phyloP scores from a whole-genome alignment of 2,888 invertebrate species.

The Athetis lepigone region DNA sequence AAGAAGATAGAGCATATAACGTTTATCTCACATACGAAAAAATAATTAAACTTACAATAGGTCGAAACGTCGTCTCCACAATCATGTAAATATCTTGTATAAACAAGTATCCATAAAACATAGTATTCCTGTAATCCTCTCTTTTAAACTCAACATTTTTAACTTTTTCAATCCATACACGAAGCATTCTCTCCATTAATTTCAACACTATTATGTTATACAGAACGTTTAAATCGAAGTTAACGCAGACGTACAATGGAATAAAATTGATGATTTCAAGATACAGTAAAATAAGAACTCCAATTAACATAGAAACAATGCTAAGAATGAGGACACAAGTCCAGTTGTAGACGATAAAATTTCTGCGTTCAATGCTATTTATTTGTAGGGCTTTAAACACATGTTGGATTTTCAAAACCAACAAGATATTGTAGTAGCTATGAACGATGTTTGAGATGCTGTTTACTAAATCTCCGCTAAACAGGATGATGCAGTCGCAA shows the following conservation, averaged over 20 bases:
- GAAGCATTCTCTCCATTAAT: constrained; percentile 12
- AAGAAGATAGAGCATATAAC: too few species aligned
- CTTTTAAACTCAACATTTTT: not conserved
- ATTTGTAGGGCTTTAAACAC: constrained; percentile 10
- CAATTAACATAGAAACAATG: not conserved
- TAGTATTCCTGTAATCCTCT: constrained; percentile 6
- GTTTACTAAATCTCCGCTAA: constrained; percentile 11
- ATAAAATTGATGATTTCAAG: not conserved
- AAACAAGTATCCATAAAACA: constrained; percentile 16
- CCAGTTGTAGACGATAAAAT: constrained; percentile 9
- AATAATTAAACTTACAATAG: not conserved
- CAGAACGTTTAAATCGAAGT: constrained; percentile 15
- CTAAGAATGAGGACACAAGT: not conserved
- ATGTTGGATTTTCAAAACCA: constrained; percentile 30
- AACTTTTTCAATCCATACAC: constrained; percentile 4
- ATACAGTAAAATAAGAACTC: not conserved
- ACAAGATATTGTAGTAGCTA: constrained; percentile 10
- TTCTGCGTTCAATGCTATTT: not conserved
- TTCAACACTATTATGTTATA: constrained; percentile 21
- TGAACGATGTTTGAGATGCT: not conserved
- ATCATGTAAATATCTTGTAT: constrained; percentile 22
- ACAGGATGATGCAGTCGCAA: not conserved
- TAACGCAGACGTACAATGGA: not conserved
- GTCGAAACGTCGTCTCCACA: constrained; percentile 10
- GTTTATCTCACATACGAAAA: not conserved